Percentiles rank a stretch among this genome's conserved stretches.
These are phyloP conservation scores for Chrysotoxum bicinctum DNA, from an alignment of 2,888 invertebrate species.

Conservation along the genomic window DNA sequence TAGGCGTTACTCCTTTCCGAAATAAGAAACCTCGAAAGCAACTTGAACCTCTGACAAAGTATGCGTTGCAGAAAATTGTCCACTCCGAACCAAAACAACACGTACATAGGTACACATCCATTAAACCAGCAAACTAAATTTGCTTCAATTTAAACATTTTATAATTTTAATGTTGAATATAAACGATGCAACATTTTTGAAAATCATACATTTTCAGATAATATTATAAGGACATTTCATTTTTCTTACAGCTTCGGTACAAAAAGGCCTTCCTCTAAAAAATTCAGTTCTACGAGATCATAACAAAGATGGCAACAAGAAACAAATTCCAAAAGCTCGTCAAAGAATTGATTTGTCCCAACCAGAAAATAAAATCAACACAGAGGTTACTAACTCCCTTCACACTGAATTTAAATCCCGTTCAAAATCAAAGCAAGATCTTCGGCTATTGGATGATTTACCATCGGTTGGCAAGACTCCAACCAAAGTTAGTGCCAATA, in stretches of 20 bases:
- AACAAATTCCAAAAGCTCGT: conserved; percentile 70
- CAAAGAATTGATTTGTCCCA: conserved; percentile 50
- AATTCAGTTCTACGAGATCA: conserved; percentile 38
- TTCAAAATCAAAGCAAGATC: conserved; percentile 46
- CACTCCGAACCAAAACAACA: no score
- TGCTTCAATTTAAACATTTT: no score
- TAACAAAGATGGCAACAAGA: conserved; percentile 51
- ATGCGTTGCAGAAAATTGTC: no score
- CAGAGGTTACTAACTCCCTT: background rate
- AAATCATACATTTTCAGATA: no score
- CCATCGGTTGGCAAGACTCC: conserved; percentile 6
- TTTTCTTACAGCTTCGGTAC: conserved; percentile 39
- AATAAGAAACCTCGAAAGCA: no score
- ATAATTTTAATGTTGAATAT: no score
- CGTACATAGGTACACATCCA: no score
- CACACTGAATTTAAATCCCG: background rate
- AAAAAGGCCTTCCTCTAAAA: conserved; percentile 43
- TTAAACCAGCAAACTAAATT: no score
- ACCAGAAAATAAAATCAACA: background rate
- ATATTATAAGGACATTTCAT: background rate
- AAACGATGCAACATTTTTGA: no score
- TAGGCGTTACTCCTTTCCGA: no score
- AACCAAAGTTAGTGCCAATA: conserved; percentile 1
- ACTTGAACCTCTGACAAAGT: no score
- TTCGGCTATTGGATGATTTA: conserved; percentile 15